Base-by-base conservation (phyloP, 2,888 invertebrate genomes). In the Hermodice carunculata region DNA sequence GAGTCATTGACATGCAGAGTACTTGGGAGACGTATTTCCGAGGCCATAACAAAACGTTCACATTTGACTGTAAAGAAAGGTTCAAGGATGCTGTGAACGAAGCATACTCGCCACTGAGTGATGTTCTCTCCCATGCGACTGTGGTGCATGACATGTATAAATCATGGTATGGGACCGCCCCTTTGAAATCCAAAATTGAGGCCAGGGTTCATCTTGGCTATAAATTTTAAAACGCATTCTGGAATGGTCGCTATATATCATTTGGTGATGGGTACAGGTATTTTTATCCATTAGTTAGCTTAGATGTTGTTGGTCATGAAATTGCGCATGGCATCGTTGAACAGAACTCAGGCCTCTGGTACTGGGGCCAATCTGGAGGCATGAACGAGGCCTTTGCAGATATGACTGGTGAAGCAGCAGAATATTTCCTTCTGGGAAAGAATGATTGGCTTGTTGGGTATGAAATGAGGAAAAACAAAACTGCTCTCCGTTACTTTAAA, bases 201-300 rank as follows among this genome's bases (percentile, higher is more conserved):
- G 44, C 77, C 6, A 61, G 74, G 11, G 77, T 76, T 8, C 80
- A 80, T 54, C 75, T 61, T 60, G 74, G 72, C 3, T 19, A 63
- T 6, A 31, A 64, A 8, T 67, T 48, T 34, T 72, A 73, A 28
- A 77, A 78, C 61, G 79, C 79, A 0, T 77, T 72, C 57, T 76
- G 69, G 42, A 64, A 42, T 74, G 77, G 5, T 19, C 56, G 29
- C n/a, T 26, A 28, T 43, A 64, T n/a, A 17, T 49, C 48, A 14
- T 34, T 60, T 43, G 64, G 64, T n/a, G 59, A 64, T 46, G 64
- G 64, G 5, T 49, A 40, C n/a, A 17, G n/a, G 1, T 24, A 26
- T 2, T 60, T 44, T n/a, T 74, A 66, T 53, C 76, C 77, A 2
- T 46, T 73, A 26, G 58, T 68, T 2, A 48, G 63, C 0, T 43